phyloP scores from a whole-genome alignment of 1,140 invertebrate species.

The Aethina tumida region DNA sequence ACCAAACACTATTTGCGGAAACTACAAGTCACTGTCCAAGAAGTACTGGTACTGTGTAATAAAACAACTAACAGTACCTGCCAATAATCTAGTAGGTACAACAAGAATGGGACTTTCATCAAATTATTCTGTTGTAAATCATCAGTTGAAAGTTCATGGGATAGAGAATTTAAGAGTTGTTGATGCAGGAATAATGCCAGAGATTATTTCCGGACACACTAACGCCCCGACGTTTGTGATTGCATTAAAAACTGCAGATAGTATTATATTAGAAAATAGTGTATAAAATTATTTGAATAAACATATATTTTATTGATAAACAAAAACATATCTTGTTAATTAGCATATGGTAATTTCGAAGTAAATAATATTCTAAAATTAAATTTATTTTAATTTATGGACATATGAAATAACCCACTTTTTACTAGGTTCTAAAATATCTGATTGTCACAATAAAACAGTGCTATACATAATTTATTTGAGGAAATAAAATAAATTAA shows the following conservation, averaged over 20 bases:
- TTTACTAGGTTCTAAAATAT: no score
- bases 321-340: no score
- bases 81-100: conserved; percentile 41
- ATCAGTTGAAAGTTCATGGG: conserved; percentile 34
- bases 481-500: no score
- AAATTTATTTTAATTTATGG: no score
- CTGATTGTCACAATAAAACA: no score
- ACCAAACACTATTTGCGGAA: conserved; percentile 15
- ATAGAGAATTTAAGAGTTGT: conserved; percentile 37
- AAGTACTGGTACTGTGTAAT: conserved; percentile 15
- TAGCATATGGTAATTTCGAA: no score
- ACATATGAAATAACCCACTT: no score
- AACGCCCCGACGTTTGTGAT: conserved; percentile 43
- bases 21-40: neutral
- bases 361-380: no score
- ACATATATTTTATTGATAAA: no score
- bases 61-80: conserved; percentile 1
- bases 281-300: neutral
- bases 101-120: conserved; percentile 48
- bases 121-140: conserved; percentile 39
- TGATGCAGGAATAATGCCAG: conserved; percentile 33
- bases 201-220: conserved; percentile 38
- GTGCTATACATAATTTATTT: no score
- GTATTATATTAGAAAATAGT: conserved; percentile 7
- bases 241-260: conserved; percentile 42